A percentile compares a stretch with the other conserved stretches of the same genome.
Evolutionary conservation across 2,113 vertebrate genomes (phyloP).

Genomic region (Calidris pygmaea): DNA sequence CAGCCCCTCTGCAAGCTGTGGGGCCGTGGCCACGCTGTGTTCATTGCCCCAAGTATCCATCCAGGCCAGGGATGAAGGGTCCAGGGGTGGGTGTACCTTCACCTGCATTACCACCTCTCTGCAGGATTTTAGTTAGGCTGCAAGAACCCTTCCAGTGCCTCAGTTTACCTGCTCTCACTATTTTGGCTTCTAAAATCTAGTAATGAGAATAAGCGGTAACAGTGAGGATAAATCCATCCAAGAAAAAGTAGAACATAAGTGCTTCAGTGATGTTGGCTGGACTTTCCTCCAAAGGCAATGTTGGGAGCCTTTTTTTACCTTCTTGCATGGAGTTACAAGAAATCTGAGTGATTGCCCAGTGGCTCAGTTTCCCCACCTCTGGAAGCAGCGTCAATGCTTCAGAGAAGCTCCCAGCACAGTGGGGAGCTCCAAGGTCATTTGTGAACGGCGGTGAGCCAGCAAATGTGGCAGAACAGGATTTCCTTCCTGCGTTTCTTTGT

Average conservation of each 20-base stretch:
- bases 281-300: background rate
- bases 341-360: background rate
- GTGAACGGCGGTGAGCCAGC: background rate
- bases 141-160: background rate
- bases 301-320: background rate
- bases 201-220: background rate
- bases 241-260: background rate
- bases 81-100: background rate
- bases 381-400: background rate
- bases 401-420: background rate
- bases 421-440: background rate
- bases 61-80: background rate
- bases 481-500: background rate
- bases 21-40: accelerated
- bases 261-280: background rate
- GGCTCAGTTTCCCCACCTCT: background rate
- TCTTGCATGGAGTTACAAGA: background rate
- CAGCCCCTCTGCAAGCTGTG: accelerated
- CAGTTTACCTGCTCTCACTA: background rate
- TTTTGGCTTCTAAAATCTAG: background rate
- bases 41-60: accelerated
- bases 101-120: background rate
- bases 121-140: background rate
- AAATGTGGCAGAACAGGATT: background rate
- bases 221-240: background rate